Percentiles rank a stretch among this genome's conserved stretches.
phyloP scores from a whole-genome alignment of 2,113 vertebrate species.

The Chlorocebus sabaeus region DNA sequence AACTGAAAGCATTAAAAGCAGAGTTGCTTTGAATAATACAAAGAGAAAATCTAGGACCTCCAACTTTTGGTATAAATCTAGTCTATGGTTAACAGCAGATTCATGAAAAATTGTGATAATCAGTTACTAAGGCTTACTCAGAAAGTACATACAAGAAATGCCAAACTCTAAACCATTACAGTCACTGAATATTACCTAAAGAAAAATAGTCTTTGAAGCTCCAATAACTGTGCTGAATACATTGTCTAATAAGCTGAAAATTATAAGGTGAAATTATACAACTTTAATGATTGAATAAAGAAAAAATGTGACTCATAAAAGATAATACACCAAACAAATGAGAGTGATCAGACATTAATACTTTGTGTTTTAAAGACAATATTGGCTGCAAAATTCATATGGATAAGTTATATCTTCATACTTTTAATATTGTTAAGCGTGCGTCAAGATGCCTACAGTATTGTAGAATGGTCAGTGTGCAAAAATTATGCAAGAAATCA shows the following conservation, averaged over 20 bases:
- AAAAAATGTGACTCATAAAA: background rate
- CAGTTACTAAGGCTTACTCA: background rate
- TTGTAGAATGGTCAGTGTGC: background rate
- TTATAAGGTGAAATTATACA: background rate
- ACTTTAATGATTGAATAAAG: background rate
- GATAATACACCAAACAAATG: background rate
- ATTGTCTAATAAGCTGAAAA: background rate
- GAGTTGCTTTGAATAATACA: background rate
- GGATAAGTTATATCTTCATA: background rate
- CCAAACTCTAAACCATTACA: background rate
- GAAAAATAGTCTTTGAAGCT: background rate
- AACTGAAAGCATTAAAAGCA: background rate
- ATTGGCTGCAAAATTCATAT: background rate
- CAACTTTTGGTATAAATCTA: background rate
- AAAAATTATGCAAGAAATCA: background rate
- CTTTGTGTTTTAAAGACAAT: background rate
- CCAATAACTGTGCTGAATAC: background rate
- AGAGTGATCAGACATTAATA: background rate
- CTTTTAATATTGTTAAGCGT: background rate
- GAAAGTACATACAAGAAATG: background rate
- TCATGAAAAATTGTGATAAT: background rate
- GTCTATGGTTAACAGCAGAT: background rate
- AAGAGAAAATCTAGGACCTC: background rate
- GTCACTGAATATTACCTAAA: background rate
- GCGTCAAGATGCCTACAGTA: background rate